A percentile compares a stretch with the other conserved stretches of the same genome.
These are phyloP conservation scores for Pimpla rufipes DNA, from an alignment of 2,888 invertebrate genomes.

Conservation along the genomic window DNA sequence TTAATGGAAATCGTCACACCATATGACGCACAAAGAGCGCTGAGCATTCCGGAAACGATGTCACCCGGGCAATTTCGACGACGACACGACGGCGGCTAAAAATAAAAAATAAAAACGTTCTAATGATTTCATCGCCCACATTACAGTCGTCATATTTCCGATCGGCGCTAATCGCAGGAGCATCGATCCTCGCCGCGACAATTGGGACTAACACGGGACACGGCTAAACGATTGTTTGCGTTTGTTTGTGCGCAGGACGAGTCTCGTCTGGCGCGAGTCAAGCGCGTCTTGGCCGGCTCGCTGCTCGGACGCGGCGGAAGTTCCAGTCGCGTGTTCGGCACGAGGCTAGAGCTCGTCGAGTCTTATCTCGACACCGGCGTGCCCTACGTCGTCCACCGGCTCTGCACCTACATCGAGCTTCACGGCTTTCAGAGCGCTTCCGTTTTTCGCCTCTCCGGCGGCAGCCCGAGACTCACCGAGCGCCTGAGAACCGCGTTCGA, in stretches of 20 bases:
- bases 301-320: slow-evolving; percentile 79
- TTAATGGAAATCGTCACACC: too few relatives aligned
- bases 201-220: not conserved
- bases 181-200: too few relatives aligned
- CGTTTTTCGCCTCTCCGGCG: slow-evolving; percentile 86
- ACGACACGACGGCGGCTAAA: too few relatives aligned
- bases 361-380: slow-evolving; percentile 83
- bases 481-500: slow-evolving; percentile 86
- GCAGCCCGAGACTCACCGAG: slow-evolving; percentile 86
- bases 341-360: slow-evolving; percentile 81
- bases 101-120: too few relatives aligned
- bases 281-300: slow-evolving; percentile 82
- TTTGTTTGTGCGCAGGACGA: slow-evolving; percentile 77
- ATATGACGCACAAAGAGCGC: too few relatives aligned
- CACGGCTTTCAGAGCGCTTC: slow-evolving; percentile 83
- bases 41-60: too few relatives aligned
- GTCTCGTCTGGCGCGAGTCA: slow-evolving; percentile 83
- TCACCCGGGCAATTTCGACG: too few relatives aligned
- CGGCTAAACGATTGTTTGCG: slow-evolving; percentile 3
- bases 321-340: slow-evolving; percentile 81
- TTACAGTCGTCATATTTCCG: too few relatives aligned
- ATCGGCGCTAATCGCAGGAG: too few relatives aligned
- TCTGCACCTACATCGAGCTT: slow-evolving; percentile 85
- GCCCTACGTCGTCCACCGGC: slow-evolving; percentile 84
- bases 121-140: too few relatives aligned